Conservation (phyloP, 2,888 invertebrate genomes). For the Caenorhabditis sinica region DNA sequence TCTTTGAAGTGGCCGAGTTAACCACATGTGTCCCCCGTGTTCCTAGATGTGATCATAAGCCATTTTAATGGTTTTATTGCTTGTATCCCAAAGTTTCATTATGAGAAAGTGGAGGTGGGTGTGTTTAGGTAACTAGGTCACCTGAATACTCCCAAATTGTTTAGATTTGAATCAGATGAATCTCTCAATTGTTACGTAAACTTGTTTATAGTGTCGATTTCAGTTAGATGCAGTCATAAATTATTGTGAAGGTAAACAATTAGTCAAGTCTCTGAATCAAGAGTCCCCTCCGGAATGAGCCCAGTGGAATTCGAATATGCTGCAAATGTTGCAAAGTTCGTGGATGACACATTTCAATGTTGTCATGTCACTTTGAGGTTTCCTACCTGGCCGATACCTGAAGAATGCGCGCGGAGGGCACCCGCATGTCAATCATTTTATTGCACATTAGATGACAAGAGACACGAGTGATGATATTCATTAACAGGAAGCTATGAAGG, state of each 20-base stretch:
- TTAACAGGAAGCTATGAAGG: conserved; percentile 46
- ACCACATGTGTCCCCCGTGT: conserved; percentile 48
- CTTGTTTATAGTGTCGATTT: background rate
- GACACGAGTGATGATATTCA: conserved; percentile 50
- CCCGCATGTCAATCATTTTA: conserved; percentile 47
- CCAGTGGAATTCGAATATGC: conserved; percentile 32
- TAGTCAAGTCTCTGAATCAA: background rate
- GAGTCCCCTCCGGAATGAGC: background rate
- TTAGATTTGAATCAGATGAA: conserved; percentile 2
- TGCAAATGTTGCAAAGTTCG: conserved; percentile 22
- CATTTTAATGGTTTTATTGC: conserved; percentile 50
- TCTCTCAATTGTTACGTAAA: conserved; percentile 5
- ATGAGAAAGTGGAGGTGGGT: conserved; percentile 36
- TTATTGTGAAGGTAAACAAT: conserved; percentile 18
- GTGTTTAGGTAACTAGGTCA: conserved; percentile 18
- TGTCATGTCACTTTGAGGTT: conserved; percentile 65
- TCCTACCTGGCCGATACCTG: conserved; percentile 56
- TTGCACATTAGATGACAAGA: conserved; percentile 43
- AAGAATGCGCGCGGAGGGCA: conserved; percentile 22
- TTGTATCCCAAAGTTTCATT: conserved; percentile 63
- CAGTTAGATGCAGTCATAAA: background rate
- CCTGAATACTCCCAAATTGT: conserved; percentile 3
- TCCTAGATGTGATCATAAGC: conserved; percentile 28
- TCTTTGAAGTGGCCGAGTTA: conserved; percentile 64
- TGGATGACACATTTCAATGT: conserved; percentile 60